Evolutionary conservation across 2,113 vertebrate genomes (phyloP).

Genomic region (Peromyscus polionotus): DNA sequence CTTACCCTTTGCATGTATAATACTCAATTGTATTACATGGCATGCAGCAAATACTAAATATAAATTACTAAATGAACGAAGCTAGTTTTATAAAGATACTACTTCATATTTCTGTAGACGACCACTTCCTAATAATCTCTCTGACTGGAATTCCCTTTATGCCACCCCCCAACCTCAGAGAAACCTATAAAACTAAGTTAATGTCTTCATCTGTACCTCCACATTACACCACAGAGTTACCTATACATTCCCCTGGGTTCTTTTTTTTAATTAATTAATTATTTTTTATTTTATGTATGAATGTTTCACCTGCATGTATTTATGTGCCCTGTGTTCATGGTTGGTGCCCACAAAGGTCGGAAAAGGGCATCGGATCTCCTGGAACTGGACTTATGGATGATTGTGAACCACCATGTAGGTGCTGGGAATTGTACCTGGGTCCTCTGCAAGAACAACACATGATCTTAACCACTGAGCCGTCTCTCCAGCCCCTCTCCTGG

Average conservation of each 20-base stretch:
- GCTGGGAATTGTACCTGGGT: neutral
- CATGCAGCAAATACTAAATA: neutral
- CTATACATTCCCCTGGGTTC: neutral
- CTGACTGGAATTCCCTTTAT: constrained; percentile 17
- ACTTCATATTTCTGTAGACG: neutral
- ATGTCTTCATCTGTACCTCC: neutral
- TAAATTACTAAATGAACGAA: constrained; percentile 3
- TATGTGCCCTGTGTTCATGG: neutral
- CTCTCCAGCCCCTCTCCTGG: neutral
- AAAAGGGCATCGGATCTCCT: too few relatives aligned
- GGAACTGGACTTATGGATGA: neutral
- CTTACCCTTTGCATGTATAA: neutral
- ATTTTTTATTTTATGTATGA: neutral
- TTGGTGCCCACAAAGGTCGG: neutral
- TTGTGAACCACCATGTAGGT: neutral
- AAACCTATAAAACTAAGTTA: neutral
- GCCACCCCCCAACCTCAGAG: neutral
- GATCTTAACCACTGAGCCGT: neutral
- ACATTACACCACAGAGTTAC: neutral
- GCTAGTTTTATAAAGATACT: constrained; percentile 1
- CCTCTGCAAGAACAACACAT: neutral
- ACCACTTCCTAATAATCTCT: neutral
- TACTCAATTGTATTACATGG: neutral
- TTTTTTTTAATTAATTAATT: neutral
- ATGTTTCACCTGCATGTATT: neutral